Evolutionary conservation across 2,888 invertebrate genomes (phyloP).

Genomic region (Parasteatoda lunata): DNA sequence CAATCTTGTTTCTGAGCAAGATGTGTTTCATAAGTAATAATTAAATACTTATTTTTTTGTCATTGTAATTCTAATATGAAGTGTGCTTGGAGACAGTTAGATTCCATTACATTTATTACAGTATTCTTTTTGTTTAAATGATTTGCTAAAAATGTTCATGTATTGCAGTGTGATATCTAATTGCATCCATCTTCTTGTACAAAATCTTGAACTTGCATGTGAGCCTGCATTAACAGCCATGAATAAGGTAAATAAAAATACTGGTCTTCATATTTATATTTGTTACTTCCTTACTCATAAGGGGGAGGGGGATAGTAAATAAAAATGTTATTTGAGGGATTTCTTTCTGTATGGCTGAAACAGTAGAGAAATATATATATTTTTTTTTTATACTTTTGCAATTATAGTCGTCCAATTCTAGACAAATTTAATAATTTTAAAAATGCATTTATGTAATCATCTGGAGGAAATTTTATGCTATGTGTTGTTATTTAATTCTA

Average conservation of each 20-base stretch:
- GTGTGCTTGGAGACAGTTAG: not conserved
- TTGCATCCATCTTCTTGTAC: conserved; percentile 93
- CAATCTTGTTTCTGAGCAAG: conserved; percentile 89
- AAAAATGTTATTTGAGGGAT: not conserved
- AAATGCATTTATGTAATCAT: too few relatives aligned
- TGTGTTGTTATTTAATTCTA: too few relatives aligned
- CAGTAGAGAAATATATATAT: not conserved
- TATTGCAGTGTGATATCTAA: conserved; percentile 76
- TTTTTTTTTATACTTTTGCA: not conserved
- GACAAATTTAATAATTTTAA: not conserved
- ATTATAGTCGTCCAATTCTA: not conserved
- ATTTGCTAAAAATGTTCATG: not conserved
- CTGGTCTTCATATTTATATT: not conserved
- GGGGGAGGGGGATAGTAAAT: not conserved
- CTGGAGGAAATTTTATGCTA: too few relatives aligned
- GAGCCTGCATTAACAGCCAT: conserved; percentile 94
- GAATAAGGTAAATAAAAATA: conserved; percentile 82
- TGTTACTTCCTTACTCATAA: too few relatives aligned
- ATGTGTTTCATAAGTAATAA: conserved; percentile 84
- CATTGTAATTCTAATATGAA: too few relatives aligned
- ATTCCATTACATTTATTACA: not conserved
- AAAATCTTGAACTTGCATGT: conserved; percentile 94
- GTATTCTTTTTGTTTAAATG: too few relatives aligned
- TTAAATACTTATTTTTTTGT: too few relatives aligned
- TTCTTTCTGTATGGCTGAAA: not conserved